phyloP scores from a whole-genome alignment of 2,113 vertebrate genomes.

The Canis aureus region DNA sequence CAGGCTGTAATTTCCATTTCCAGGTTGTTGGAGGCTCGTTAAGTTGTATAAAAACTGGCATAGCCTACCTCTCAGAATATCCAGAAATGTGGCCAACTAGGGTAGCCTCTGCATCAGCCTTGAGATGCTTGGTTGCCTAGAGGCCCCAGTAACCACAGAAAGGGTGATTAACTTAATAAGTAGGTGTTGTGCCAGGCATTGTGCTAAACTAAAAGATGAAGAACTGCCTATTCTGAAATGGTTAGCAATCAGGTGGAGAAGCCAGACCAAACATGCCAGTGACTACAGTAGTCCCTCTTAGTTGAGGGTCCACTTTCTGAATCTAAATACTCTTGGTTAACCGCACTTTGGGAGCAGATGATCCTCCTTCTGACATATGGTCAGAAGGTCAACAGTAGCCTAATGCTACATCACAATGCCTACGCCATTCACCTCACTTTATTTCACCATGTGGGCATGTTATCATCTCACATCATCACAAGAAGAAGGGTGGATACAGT shows the following conservation, averaged over 20 bases:
- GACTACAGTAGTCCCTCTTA: background rate
- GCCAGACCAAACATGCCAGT: background rate
- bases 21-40: background rate
- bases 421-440: background rate
- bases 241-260: slow-evolving; percentile 36
- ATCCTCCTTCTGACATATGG: background rate
- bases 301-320: background rate
- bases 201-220: slow-evolving; percentile 33
- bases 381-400: background rate
- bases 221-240: slow-evolving; percentile 28
- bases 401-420: background rate
- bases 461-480: background rate
- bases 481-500: background rate
- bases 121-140: slow-evolving; percentile 48
- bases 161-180: slow-evolving; percentile 47
- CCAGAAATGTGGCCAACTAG: slow-evolving; percentile 37
- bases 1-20: background rate
- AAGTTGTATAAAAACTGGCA: background rate
- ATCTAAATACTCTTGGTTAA: background rate
- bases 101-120: slow-evolving; percentile 12
- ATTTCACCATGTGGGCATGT: background rate
- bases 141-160: slow-evolving; percentile 13
- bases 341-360: background rate
- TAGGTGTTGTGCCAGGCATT: slow-evolving; percentile 25
- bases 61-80: background rate